Conservation (phyloP, 2,113 vertebrate genomes). For the Coryphaenoides rupestris region DNA sequence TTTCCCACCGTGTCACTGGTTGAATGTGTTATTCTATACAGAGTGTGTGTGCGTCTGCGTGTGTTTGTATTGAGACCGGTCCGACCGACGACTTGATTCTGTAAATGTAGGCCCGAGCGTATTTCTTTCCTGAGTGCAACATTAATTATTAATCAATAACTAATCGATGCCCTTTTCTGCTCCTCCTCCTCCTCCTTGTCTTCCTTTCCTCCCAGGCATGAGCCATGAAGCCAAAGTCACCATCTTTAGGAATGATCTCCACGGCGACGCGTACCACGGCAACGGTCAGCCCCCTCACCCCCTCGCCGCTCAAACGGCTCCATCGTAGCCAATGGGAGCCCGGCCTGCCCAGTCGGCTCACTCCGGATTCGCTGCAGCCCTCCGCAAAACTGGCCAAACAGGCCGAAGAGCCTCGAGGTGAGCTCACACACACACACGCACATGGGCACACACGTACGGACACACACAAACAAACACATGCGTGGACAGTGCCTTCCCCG, state of each 20-base stretch:
- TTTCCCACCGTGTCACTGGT: no score
- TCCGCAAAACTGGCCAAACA: slow-evolving; percentile 99
- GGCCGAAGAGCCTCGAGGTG: slow-evolving; percentile 97
- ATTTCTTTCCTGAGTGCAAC: not conserved
- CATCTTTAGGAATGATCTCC: slow-evolving; percentile 99
- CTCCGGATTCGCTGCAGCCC: slow-evolving; percentile 96
- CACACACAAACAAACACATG: no score
- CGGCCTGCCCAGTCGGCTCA: slow-evolving; percentile 90
- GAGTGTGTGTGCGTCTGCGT: no score
- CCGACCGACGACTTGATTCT: no score
- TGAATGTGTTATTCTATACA: no score
- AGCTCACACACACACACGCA: slow-evolving; percentile 24
- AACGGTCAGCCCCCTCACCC: slow-evolving; percentile 96
- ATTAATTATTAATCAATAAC: not conserved
- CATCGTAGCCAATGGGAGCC: slow-evolving; percentile 95
- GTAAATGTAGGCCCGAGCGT: no score
- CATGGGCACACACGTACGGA: no score
- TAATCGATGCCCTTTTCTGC: slow-evolving; percentile 16
- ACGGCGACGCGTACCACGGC: slow-evolving; percentile 96
- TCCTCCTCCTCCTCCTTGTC: slow-evolving; percentile 47
- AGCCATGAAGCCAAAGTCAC: slow-evolving; percentile 99
- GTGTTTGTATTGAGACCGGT: no score
- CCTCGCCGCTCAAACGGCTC: slow-evolving; percentile 95
- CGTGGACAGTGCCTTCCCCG: no score
- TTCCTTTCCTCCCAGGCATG: no score